These are phyloP conservation scores for Brachypteracias leptosomus DNA, from an alignment of 2,113 vertebrate genomes.

Conservation along the genomic window DNA sequence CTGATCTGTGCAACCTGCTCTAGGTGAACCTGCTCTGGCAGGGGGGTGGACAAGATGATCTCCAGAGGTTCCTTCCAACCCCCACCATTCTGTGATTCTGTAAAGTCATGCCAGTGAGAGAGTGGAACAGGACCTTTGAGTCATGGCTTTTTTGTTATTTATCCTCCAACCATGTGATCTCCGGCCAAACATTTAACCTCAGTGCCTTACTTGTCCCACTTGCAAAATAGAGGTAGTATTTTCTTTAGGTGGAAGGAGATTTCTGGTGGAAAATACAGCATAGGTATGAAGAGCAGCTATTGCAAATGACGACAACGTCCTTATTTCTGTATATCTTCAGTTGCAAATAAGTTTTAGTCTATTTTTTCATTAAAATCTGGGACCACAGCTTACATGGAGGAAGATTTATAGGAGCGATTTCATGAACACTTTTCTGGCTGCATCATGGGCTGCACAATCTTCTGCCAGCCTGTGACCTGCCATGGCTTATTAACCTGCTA, in stretches of 20 bases:
- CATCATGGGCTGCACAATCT: background rate
- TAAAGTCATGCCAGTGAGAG: accelerated
- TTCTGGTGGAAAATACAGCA: background rate
- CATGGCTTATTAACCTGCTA: background rate
- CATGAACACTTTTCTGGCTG: background rate
- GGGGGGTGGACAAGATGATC: too few relatives aligned
- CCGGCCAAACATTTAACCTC: background rate
- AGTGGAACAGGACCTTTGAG: background rate
- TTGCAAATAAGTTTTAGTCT: background rate
- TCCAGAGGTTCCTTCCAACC: too few relatives aligned
- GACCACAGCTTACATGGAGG: background rate
- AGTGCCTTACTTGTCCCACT: background rate
- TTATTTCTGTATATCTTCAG: background rate
- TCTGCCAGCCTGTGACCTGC: background rate
- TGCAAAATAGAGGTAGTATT: background rate
- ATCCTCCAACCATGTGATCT: background rate
- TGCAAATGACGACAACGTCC: background rate
- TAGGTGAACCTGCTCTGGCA: too few relatives aligned
- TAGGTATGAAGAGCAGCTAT: background rate
- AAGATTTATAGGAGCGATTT: background rate
- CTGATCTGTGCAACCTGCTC: too few relatives aligned
- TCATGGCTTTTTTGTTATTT: background rate
- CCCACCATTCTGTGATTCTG: too few relatives aligned
- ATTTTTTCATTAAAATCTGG: background rate
- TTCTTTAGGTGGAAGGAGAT: background rate